Conservation (phyloP, 2,113 vertebrate species). For the Pitta sordida region DNA sequence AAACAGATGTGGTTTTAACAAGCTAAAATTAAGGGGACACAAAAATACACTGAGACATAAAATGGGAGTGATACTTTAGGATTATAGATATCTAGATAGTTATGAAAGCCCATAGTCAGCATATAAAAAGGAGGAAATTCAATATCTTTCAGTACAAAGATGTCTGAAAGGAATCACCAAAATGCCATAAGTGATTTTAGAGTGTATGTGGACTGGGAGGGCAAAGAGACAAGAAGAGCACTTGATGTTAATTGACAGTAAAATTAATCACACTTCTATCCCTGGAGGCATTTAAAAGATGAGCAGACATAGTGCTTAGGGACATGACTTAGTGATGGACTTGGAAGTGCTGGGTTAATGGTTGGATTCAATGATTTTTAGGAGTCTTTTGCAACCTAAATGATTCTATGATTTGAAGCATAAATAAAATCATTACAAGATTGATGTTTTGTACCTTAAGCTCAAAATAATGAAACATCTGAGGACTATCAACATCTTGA, state of each 20-base stretch:
- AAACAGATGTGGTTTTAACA: not conserved
- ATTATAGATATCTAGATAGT: not conserved
- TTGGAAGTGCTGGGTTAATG: not conserved
- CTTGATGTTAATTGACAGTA: not conserved
- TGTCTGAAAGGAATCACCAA: not conserved
- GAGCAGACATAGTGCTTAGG: not conserved
- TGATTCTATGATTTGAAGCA: too few relatives aligned
- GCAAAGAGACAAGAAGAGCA: not conserved
- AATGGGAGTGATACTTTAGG: not conserved
- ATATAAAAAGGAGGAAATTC: not conserved
- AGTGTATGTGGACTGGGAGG: not conserved
- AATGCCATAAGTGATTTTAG: not conserved
- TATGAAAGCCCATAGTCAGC: not conserved
- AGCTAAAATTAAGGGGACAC: not conserved
- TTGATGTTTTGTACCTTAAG: not conserved
- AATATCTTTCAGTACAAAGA: not conserved
- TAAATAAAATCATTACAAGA: not conserved
- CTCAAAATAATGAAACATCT: not conserved
- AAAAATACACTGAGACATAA: not conserved
- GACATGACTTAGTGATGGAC: not conserved
- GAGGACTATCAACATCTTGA: not conserved
- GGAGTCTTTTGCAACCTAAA: too few relatives aligned
- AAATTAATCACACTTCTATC: not conserved
- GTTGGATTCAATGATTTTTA: not conserved
- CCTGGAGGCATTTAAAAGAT: not conserved